Evolutionary conservation across 2,888 invertebrate species (phyloP), one percentile per base, ranked within the genome.

Genomic region (Oxyscelio sp.): DNA sequence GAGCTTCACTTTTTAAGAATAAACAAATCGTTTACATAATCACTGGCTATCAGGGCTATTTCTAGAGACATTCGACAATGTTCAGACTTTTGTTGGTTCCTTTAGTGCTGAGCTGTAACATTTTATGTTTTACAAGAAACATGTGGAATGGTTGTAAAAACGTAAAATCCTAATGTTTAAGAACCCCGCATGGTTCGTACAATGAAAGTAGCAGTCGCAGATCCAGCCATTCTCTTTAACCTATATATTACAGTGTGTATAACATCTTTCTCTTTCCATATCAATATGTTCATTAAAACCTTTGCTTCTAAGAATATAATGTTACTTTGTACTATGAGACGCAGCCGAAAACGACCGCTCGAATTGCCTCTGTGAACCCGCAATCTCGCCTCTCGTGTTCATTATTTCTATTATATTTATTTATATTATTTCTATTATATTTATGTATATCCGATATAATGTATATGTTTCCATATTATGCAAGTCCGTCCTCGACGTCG

Each of bases 291-390:
- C 48, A 75, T 85, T 74, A 61, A 68, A 83, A 71, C 50, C 71
- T 79, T 87, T 84, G 77, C 77, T 85, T 80, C 91, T 93, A 93
- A 93, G 90, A 82, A 68, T 81, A 90, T 92, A 92, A 92, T 88
- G 85, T 92, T 92, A 92, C 86, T 94, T 94, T 94, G 94, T 94
- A 94, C 94, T 94, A 93, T 94, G 89, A 92, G 88, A 90, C 92
- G 89, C 91, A 91, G 91, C 87, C 78, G 63, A 63, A 80, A 66
- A 71, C 48, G 63, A 68, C 88, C 87, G 84, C 86, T 85, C 68
- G 63, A 71, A 59, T 85, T 82, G 86, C 77, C 85, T 74, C 27
- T 56, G 82, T 87, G 86, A 88, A 89, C 90, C 89, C 82, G 73
- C 74, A 75, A 68, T 70, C 85, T 75, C 85, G 84, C 82, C 82